Conservation (phyloP, 2,113 vertebrate species). For the Octodon degus region DNA sequence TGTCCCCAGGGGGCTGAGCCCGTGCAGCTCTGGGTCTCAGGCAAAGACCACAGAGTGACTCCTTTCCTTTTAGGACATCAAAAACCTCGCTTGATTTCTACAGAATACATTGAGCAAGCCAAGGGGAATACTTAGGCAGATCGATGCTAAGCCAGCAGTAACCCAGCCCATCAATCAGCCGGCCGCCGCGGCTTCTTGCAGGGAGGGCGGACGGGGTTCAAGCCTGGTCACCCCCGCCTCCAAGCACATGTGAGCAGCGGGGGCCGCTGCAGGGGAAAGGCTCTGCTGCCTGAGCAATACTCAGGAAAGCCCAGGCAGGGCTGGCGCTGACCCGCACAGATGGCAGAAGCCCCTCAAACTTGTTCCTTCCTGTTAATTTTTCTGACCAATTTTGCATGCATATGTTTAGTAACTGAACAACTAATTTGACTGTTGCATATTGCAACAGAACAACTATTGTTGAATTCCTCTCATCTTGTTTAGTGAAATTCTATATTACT, state of each 20-base stretch:
- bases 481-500: no score
- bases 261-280: not conserved
- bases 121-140: slow-evolving; percentile 44
- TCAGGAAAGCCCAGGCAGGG: slow-evolving; percentile 70
- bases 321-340: slow-evolving; percentile 54
- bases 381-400: no score
- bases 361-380: no score
- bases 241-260: not conserved
- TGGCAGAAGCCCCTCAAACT: slow-evolving; percentile 39
- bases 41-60: not conserved
- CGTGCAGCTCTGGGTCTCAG: not conserved
- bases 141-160: slow-evolving; percentile 32
- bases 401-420: no score
- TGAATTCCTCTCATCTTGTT: no score
- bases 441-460: no score
- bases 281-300: slow-evolving; percentile 25
- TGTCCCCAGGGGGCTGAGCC: not conserved
- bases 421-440: no score
- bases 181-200: not conserved
- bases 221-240: slow-evolving; percentile 67
- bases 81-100: not conserved
- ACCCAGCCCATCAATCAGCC: slow-evolving; percentile 65
- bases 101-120: slow-evolving; percentile 43
- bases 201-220: slow-evolving; percentile 14
- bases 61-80: slow-evolving; percentile 52